A percentile compares a stretch with the other conserved stretches of the same genome.
These are phyloP conservation scores for Turnix velox DNA, from an alignment of 2,113 vertebrate species.

Conservation along the genomic window DNA sequence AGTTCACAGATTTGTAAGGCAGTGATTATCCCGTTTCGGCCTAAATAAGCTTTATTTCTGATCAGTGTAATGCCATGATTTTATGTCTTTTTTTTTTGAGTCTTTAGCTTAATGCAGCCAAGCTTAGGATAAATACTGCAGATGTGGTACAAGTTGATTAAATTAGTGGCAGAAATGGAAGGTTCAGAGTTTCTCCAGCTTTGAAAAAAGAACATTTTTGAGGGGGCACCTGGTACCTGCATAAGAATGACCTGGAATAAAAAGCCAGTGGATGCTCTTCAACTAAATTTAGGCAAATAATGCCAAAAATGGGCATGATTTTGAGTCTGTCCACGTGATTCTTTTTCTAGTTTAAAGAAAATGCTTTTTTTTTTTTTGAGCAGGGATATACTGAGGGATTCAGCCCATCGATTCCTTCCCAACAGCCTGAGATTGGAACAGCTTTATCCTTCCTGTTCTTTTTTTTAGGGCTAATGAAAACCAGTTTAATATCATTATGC, in stretches of 20 bases:
- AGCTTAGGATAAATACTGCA: constrained; percentile 37
- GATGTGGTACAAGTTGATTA: constrained; percentile 25
- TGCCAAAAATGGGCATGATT: fast-evolving
- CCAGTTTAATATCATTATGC: constrained; percentile 59
- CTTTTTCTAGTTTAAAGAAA: background rate
- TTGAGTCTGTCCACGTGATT: background rate
- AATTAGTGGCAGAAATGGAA: constrained; percentile 22
- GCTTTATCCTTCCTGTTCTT: constrained; percentile 43
- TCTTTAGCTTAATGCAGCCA: constrained; percentile 49
- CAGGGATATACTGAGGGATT: background rate
- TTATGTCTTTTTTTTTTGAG: constrained; percentile 43
- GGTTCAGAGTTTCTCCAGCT: background rate
- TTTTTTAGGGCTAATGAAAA: constrained; percentile 55
- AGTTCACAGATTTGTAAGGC: background rate
- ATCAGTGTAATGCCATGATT: constrained; percentile 60
- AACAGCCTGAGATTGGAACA: background rate
- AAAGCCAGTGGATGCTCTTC: background rate
- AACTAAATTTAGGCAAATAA: background rate
- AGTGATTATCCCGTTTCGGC: background rate
- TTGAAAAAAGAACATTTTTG: background rate
- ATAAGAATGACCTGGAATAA: background rate
- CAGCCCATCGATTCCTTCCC: constrained; percentile 36
- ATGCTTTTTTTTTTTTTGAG: background rate
- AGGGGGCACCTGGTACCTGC: no score
- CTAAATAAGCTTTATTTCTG: constrained; percentile 70